Evolutionary conservation across 2,113 vertebrate species (phyloP), one percentile per base, ranked within the genome.

Genomic region (Pitta sordida): DNA sequence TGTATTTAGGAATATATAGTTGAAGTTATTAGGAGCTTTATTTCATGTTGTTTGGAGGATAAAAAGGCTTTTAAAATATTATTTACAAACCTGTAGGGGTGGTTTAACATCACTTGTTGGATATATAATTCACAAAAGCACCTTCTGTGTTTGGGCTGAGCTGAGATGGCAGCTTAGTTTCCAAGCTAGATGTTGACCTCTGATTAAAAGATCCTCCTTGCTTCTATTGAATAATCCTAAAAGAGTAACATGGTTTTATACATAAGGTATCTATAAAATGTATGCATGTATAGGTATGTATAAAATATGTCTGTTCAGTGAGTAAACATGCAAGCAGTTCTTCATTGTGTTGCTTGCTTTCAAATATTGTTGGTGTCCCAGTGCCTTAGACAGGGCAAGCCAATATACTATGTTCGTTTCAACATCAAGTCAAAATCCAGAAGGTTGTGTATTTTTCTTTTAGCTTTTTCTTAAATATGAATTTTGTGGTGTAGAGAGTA

Each of bases 251-350:
- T 14, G 29, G 3, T 46, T 23, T 85, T 71, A n/a, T 60, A 16
- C 4, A 5, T 44, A 26, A 0, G 56, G 10, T 21, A 20, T 27
- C n/a, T n/a, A n/a, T n/a, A n/a, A n/a, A n/a, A n/a, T n/a, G n/a
- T n/a, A n/a, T n/a, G n/a, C n/a, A n/a, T n/a, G n/a, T n/a, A n/a
- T n/a, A n/a, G n/a, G n/a, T n/a, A n/a, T n/a, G n/a, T n/a, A n/a
- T n/a, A n/a, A n/a, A n/a, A n/a, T n/a, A n/a, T n/a, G n/a, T n/a
- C n/a, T n/a, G 24, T 67, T 64, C 51, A 81, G 21, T 60, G 29
- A 62, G 34, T 46, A 58, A 46, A 48, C 43, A 21, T n/a, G 20
- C 13, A 79, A 74, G 37, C 23, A 84, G 43, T 52, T 83, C 32
- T 74, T 68, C 30, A 16, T 5, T 46, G 49, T 37, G 9, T 56